A percentile compares a stretch with the other conserved stretches of the same genome.
These are phyloP conservation scores for Pedetes capensis DNA, from an alignment of 2,113 vertebrate species.

Conservation along the genomic window DNA sequence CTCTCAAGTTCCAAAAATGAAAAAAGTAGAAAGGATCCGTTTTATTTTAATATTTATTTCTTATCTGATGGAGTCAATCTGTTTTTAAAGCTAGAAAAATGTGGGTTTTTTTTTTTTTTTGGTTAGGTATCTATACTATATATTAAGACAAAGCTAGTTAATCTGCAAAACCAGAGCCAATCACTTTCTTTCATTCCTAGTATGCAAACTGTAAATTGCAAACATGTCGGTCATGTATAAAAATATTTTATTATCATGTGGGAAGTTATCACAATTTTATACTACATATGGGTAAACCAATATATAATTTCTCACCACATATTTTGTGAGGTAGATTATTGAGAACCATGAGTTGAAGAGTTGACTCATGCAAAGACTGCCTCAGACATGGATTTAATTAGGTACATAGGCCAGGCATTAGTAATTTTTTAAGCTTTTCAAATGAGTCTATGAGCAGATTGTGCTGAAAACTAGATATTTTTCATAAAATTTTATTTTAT, in stretches of 20 bases:
- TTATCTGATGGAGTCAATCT: not conserved
- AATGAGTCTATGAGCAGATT: not conserved
- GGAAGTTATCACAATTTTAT: not conserved
- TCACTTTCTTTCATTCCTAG: not conserved
- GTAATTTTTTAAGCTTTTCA: not conserved
- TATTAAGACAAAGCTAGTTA: not conserved
- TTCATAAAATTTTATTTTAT: not conserved
- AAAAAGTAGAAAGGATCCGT: not conserved
- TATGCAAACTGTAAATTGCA: not conserved
- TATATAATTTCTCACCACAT: not conserved
- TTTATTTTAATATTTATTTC: not conserved
- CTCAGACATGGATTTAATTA: not conserved
- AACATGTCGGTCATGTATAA: not conserved
- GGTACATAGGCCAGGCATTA: not conserved
- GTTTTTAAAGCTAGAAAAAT: not conserved
- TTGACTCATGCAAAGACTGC: not conserved
- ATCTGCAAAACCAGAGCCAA: not conserved
- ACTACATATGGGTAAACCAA: not conserved
- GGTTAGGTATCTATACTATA: not conserved
- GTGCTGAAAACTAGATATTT: not conserved
- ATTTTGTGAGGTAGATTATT: not conserved
- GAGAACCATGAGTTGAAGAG: not conserved
- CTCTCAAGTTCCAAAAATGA: too few relatives aligned
- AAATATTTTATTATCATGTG: not conserved
- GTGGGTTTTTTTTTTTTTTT: constrained; percentile 13